Evolutionary conservation across 2,888 invertebrate species (phyloP), one percentile per base, ranked within the genome.

Genomic region (Hoplodrina blanda): DNA sequence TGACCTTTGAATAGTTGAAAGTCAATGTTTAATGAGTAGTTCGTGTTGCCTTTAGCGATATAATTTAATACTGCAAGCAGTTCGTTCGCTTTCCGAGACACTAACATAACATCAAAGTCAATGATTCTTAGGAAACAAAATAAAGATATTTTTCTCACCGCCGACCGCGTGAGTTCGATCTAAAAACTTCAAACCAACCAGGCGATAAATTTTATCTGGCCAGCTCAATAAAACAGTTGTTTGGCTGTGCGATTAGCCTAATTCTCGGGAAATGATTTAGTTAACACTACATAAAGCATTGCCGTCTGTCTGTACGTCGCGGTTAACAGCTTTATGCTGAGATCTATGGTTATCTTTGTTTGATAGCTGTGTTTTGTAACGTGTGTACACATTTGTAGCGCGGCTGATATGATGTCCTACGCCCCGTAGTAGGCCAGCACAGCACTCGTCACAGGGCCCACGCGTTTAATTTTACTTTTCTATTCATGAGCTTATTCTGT

Each of bases 211-310:
- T 72, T 81, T 62, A 77, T 73, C 75, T 81, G 76, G 80, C 57
- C 44, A 20, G 76, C 72, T 75, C 64, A 78, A 85, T 82, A 82
- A 85, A 85, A 83, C 76, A 73, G 72, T 83, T 77, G 81, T 82
- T 77, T 71, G 71, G 33, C 7, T 71, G 65, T 70, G 69, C 59
- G 73, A 83, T 83, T 82, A 81, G 73, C 81, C 73, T 69, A 74
- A 62, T 85, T 85, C 74, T 55, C 56, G 59, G 68, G 69, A 76
- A 78, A 80, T 81, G 73, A 83, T 85, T 80, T 81, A 81, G 63
- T 76, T 76, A 63, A 30, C 65, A 73, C 70, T 60, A 68, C 62
- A 62, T 74, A 60, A 63, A 65, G 57, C n/a, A 56, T 59, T 59
- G 46, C 55, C 52, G 50, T 46, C 60, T 71, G 65, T 73, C 62